Percentiles rank a stretch among this genome's conserved stretches.
Conservation (phyloP, 2,888 invertebrate species). For the Drosophila nr. perissopoda region DNA sequence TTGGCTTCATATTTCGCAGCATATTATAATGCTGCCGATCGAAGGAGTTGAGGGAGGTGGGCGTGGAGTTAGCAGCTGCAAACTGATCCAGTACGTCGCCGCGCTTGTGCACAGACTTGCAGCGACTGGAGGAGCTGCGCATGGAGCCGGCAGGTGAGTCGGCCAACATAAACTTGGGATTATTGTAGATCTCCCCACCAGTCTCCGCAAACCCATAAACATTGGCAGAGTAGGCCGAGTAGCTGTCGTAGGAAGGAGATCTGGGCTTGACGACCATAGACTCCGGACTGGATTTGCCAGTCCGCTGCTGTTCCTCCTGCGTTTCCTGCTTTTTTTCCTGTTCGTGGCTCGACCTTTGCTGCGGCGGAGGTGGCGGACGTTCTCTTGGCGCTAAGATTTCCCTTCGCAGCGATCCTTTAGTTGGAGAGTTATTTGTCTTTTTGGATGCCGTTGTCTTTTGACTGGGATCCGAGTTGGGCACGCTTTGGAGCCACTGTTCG, state of each 20-base stretch:
- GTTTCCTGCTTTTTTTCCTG: conserved; percentile 8
- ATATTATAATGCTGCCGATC: conserved; percentile 83
- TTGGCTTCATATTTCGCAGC: conserved; percentile 84
- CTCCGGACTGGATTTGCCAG: conserved; percentile 44
- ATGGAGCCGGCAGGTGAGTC: conserved; percentile 83
- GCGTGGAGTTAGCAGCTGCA: conserved; percentile 82
- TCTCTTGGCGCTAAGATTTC: conserved; percentile 81
- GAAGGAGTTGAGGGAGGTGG: conserved; percentile 79
- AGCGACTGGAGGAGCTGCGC: conserved; percentile 79
- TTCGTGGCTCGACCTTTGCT: conserved; percentile 33
- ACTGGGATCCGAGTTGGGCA: conserved; percentile 85
- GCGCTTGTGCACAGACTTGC: conserved; percentile 75
- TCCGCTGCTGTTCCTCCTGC: conserved; percentile 6
- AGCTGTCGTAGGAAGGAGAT: conserved; percentile 61
- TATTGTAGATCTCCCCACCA: conserved; percentile 84
- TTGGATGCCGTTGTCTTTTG: conserved; percentile 37
- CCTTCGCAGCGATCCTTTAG: conserved; percentile 57
- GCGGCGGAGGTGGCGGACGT: conserved; percentile 82
- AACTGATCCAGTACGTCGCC: conserved; percentile 83
- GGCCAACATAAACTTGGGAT: conserved; percentile 84
- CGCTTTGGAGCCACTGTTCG: conserved; percentile 91
- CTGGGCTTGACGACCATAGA: conserved; percentile 35
- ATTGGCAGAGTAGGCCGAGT: conserved; percentile 69
- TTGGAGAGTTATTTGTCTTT: conserved; percentile 50
- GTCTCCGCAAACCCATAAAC: conserved; percentile 81